Base-by-base conservation (phyloP, 2,888 invertebrate genomes). In the Synergus umbraculus region DNA sequence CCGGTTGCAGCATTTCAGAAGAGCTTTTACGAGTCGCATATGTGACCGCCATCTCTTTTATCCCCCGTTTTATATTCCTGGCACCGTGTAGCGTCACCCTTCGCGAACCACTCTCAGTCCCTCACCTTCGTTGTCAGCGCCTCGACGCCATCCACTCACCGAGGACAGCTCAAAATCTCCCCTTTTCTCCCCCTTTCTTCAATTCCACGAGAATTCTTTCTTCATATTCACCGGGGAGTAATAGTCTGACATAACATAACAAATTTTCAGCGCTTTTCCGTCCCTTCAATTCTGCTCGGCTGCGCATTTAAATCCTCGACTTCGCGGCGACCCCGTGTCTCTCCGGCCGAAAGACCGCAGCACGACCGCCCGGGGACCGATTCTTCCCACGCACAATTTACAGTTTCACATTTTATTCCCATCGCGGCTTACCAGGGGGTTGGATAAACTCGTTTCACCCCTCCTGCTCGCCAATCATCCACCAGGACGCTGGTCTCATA, bases 331-430 rank as follows among this genome's bases (percentile, higher is more conserved):
- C 83, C 83, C 84, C 81, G 76, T 83, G 83, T 82, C 83, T 83
- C 84, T 82, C 81, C 77, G 78, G 66, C 81, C 76, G 73, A 65
- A 81, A 79, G 82, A 82, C 78, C 82, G 81, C 79, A 80, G 79
- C 85, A 85, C 84, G 86, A 87, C 86, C 84, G 85, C 83, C 87
- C 87, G 83, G 91, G 91, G 91, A 92, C 87, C 91, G 88, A 91
- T 92, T 91, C 89, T 91, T 91, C 90, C 91, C 91, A 91, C 91
- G 91, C 91, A 91, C 91, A 91, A 92, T 92, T 91, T 92, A 91
- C 91, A 92, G 90, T 92, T 92, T 91, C 91, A 90, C 91, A 90
- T 92, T 92, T 91, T 91, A 91, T 91, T 91, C 91, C 89, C 91
- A 89, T 90, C 90, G 91, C 90, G 89, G 83, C 84, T 86, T 85